These are phyloP conservation scores for Diadegma fenestrale DNA, from an alignment of 2,888 invertebrate species.

Conservation along the genomic window DNA sequence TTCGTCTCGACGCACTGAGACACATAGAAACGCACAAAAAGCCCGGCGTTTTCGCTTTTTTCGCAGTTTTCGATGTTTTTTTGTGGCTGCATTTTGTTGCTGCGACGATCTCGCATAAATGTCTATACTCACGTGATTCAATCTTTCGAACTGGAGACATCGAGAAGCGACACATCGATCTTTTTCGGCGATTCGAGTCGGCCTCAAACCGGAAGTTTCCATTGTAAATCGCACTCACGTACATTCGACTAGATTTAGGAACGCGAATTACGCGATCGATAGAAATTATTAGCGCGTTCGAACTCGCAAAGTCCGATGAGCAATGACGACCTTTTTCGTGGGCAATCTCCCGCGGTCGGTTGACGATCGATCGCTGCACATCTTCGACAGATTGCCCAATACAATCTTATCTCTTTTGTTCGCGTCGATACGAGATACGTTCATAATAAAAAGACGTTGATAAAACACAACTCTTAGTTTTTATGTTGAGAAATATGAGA, in stretches of 20 bases:
- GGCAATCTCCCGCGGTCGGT: not conserved
- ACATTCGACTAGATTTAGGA: not conserved
- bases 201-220: not conserved
- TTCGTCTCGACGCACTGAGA: not conserved
- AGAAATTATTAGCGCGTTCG: not conserved
- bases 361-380: not conserved
- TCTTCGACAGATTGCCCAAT: not conserved
- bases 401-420: constrained; percentile 13
- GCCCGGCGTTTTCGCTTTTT: not conserved
- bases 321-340: not conserved
- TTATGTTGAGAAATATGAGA: too few species aligned
- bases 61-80: not conserved
- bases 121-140: not conserved
- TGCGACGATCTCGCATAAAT: not conserved
- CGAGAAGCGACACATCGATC: not conserved
- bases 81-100: not conserved
- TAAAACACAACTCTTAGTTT: not conserved
- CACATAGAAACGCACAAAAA: not conserved
- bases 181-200: not conserved
- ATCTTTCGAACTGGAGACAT: not conserved
- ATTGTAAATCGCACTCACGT: not conserved
- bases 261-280: not conserved
- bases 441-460: not conserved
- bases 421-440: constrained; percentile 3
- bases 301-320: not conserved